Base-by-base conservation (phyloP, 2,888 invertebrate species). In the Morpho deidamia region DNA sequence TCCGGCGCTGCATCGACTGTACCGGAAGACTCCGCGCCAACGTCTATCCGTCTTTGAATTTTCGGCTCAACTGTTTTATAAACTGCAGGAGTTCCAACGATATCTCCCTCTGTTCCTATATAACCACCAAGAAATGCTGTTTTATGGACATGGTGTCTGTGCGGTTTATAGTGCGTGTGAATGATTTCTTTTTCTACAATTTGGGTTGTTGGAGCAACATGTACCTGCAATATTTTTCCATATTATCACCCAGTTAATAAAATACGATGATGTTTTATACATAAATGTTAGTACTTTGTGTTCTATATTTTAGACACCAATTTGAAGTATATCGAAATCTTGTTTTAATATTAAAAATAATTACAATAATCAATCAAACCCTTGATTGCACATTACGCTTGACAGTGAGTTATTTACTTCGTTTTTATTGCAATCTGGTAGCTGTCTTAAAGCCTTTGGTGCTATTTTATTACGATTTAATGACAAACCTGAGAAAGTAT, bases 41-140 rank as follows among this genome's bases (percentile, higher is more conserved):
- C 66, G 56, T 88, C 86, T 7, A 84, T 62, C 61, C 84, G 76
- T 63, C 78, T 88, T 55, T 81, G 71, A 38, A 80, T 71, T 3
- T 71, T 59, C 35, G 73, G 72, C 48, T 74, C 70, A 7, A 70
- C 62, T 40, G 63, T 63, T 57, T 70, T 63, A 39, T 65, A 59
- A 23, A 64, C 61, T 10, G 62, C 62, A 39, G 39, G 62, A 45
- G 71, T 66, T 8, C 66, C 68, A 10, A 60, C 65, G 23, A 66
- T 52, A 9, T 65, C 69, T 11, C 67, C 74, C 10, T 69, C 70
- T 46, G 69, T 71, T 7, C 76, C 81, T 39, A 82, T 54, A 53
- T 74, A 83, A 7, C 87, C 86, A 46, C 81, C 79, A 40, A 86
- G 55, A 59, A 73, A 80, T 5, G 78, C 76, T 2, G 75, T 74